Base-by-base conservation (phyloP, 2,797 vertebrate species). In the Melanotaenia pygmaea region DNA sequence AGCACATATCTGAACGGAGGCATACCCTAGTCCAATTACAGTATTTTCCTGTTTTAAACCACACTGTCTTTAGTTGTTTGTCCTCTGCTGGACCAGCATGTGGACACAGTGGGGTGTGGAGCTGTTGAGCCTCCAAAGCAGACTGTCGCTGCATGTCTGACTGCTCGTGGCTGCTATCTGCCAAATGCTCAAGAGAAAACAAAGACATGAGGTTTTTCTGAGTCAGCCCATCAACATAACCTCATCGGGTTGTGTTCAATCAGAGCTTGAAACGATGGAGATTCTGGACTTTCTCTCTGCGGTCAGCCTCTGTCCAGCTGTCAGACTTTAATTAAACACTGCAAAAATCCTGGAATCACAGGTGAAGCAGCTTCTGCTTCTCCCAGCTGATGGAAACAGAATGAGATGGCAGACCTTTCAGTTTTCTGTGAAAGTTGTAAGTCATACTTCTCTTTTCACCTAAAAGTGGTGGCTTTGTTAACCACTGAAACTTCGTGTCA, bases 361-460 rank as follows among this genome's bases (percentile, higher is more conserved):
- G 45, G 1, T 28, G 20, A 34, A 43, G 30, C 18, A 38, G 22
- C 26, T 47, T 64, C 30, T 60, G 10, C 22, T 60, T 37, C 24
- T 10, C 20, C 0, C 0, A 0, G 35, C 59, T 20, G 59, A 13
- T 37, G 4, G 8, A 61, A 45, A 20, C 53, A 1, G n/a, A 50
- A 45, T 38, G 51, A 73, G 60, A 11, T 47, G 57, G 38, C 10
- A 60, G 26, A n/a, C 1, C 12, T 38, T 64, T 73, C 0, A 30
- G 0, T 57, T 61, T 59, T 45, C 35, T 20, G 0, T 67, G 1
- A 59, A 56, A 37, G 43, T 8, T 13, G 40, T 8, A 1, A 38
- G 64, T 50, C 59, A 0, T 43, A 11, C 35, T 86, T 87, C 78
- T 70, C 64, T 47, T 0, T 79, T 83, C 30, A 18, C 1, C 6